Evolutionary conservation across 2,797 vertebrate genomes (phyloP), one percentile per base, ranked within the genome.

Genomic region (Danio jaintianensis): DNA sequence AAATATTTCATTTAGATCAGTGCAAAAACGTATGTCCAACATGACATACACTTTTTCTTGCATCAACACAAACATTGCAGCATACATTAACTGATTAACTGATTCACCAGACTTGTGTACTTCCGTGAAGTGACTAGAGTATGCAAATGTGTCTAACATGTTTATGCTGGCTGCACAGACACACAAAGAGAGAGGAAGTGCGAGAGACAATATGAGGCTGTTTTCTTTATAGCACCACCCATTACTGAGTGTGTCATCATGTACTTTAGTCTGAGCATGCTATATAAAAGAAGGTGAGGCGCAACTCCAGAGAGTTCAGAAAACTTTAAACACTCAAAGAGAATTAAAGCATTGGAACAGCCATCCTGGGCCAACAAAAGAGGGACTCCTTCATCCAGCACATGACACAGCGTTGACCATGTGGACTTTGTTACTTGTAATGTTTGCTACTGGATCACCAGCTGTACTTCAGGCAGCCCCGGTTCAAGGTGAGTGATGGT

Each of bases 161-260:
- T 63, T 22, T 79, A 38, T 20, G 43, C n/a, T 79, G 48, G 20
- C 16, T 64, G 48, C 20, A 38, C 52, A 63, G 20, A 63, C 15
- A 13, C 10, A 43, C 45, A 47, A 5, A 43, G 72, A 79, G 61
- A 71, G 12, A 74, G 68, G 80, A 78, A 78, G 58, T 81, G 63
- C 43, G 45, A 43, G 72, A 76, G 55, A 75, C 69, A 73, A 59
- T 56, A 62, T 42, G 48, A 68, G 61, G 86, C 83, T 69, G 83
- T 85, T 83, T 85, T 75, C 50, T 58, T 4, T 4, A 70, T 50
- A 38, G 77, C 77, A 77, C 83, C 86, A 78, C 86, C 86, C 84
- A 78, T 82, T 52, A 40, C 64, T 63, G n/a, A 55, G n/a, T 78
- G 62, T 81, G 78, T 81, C 82, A 81, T 66, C 36, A 58, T 62